Evolutionary conservation across 1,140 invertebrate genomes (phyloP), one percentile per base, ranked within the genome.

Genomic region (Idris sp.): DNA sequence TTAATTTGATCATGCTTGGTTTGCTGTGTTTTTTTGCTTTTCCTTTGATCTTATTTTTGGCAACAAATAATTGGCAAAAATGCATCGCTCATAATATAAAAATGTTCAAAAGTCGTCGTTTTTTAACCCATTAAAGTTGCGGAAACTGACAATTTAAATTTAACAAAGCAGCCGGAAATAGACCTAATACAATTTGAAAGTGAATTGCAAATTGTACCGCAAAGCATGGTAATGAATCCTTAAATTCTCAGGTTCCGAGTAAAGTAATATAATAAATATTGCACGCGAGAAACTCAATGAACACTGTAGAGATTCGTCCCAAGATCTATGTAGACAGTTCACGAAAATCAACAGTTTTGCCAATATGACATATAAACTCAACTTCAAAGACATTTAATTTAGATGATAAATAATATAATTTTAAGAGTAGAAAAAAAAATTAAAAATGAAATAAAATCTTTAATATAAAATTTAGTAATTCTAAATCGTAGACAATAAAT

Each of bases 231-330:
- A 69, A 59, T 38, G 54, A 69, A 59, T 69, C 44, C 54, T 59
- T 44, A 59, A 59, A 59, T 28, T 30, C 38, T 53, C 33, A 46
- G 51, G 46, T 15, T 49, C 43, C 43, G 53, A 43, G 44, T 15
- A 69, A 58, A 69, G 65, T 69, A 59, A 69, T 69, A 59, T 46
- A 69, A 69, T 69, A 69, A 69, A 69, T 69, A 69, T 38, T 59
- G 36, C 30, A 59, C 30, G 22, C 44, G 11, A 28, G 46, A 59
- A 53, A 69, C 19, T 69, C 65, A 46, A 69, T 69, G 51, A 69
- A 59, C 38, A 28, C 25, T 36, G 33, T 43, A 58, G 13, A 18
- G 53, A 26, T 49, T 51, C 35, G 44, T 51, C 2, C 30, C 14
- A 15, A 41, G 44, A 68, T 68, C 58, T 68, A 68, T 40, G 51